Base-by-base conservation (phyloP, 2,797 vertebrate genomes). In the Cygnus olor region DNA sequence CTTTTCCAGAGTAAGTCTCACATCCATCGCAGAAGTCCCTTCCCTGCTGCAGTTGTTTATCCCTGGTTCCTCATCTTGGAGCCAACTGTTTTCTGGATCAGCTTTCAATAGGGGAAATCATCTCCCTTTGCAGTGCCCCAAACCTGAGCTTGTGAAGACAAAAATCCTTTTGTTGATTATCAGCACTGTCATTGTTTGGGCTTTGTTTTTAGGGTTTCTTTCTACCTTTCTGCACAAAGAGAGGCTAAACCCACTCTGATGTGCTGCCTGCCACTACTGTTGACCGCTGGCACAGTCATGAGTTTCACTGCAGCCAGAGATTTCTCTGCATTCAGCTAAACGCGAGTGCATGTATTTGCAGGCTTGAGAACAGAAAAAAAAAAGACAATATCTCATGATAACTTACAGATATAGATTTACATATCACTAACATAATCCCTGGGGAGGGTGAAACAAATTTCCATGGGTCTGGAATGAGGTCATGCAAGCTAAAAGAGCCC, bases 161-260 rank as follows among this genome's bases (percentile, higher is more conserved):
- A 85, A 88, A 93, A 69, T 44, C 34, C 32, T 68, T 53, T 61
- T 54, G 60, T 42, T 57, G 36, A 34, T 76, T 76, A 60, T 73
- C 60, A 82, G 60, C 1, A 0, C 36, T 77, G 71, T 70, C 71
- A 85, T 85, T 7, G 5, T 73, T 90, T 24, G 24, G 40, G 38
- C 18, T 90, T 91, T 73, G 73, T 93, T 94, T 83, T 42, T 84
- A 58, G 70, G 58, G 72, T 83, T 80, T 91, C 60, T 86, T 81
- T 89, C 56, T 45, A 86, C 83, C 44, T 95, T 94, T 90, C 60
- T 54, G 54, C 53, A 94, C 88, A 94, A 84, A 91, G 89, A 70
- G 66, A 88, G 36, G 47, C 77, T 88, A 96, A 96, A 68, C 40
- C 53, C 1, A 0, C 74, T 61, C 80, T 91, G 78, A 84, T 77